These are phyloP conservation scores for Parapristionchus giblindavisi DNA, from an alignment of 2,888 invertebrate species.

Conservation along the genomic window DNA sequence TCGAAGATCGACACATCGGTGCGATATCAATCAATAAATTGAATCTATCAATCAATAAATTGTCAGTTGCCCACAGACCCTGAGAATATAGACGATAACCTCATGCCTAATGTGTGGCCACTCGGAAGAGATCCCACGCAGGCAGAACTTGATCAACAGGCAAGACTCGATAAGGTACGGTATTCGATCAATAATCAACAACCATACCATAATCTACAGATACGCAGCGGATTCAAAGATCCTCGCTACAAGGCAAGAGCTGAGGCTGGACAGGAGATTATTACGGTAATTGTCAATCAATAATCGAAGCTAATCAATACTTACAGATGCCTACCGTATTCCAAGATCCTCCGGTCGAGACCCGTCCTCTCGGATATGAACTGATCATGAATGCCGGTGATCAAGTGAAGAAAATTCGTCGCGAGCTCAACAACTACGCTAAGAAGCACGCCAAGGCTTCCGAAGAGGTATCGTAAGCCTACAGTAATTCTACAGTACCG, in stretches of 20 bases:
- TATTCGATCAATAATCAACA: background rate
- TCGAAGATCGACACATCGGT: too few species aligned
- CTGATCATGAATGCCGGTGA: conserved; percentile 1
- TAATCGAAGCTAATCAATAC: background rate
- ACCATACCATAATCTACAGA: background rate
- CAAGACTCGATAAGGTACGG: conserved; percentile 14
- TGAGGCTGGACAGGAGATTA: background rate
- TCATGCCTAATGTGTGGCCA: conserved; percentile 1
- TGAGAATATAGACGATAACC: too few species aligned
- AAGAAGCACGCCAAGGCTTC: background rate
- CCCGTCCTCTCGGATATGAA: background rate
- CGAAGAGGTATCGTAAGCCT: conserved; percentile 21
- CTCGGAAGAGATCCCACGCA: background rate
- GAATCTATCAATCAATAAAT: too few species aligned
- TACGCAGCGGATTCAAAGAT: background rate
- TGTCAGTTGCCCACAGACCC: too few species aligned
- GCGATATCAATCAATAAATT: too few species aligned
- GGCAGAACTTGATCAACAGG: background rate
- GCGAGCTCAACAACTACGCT: conserved; percentile 17
- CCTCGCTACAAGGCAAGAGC: too few species aligned
- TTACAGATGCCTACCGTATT: background rate
- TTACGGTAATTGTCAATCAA: background rate
- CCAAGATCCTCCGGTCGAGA: background rate
- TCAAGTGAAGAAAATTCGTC: background rate
- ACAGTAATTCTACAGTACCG: background rate